Evolutionary conservation across 1,140 invertebrate species (phyloP).

Genomic region (Cydia fagiglandana): DNA sequence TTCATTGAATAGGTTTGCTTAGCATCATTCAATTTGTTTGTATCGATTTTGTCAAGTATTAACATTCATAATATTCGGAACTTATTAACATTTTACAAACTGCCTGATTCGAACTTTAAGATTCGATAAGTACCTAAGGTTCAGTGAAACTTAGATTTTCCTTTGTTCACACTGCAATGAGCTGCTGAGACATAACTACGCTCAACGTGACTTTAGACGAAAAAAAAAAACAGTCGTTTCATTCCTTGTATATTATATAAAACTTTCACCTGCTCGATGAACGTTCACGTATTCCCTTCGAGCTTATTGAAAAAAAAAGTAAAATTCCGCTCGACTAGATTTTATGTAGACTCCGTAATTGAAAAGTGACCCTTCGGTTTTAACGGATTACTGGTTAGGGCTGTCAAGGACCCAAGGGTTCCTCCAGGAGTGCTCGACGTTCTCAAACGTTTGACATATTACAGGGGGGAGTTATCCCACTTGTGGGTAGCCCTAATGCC

Average conservation of each 20-base stretch:
- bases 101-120: no score
- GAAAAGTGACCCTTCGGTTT: constrained; percentile 57
- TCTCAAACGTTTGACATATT: constrained; percentile 46
- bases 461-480: constrained; percentile 44
- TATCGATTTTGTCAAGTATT: no score
- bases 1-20: no score
- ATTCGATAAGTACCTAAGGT: no score
- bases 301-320: constrained; percentile 29
- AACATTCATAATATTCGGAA: no score
- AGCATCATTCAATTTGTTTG: no score
- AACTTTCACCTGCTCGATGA: not conserved
- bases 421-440: constrained; percentile 36
- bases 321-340: constrained; percentile 45
- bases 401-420: constrained; percentile 45
- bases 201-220: no score
- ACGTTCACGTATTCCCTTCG: not conserved
- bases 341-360: constrained; percentile 54
- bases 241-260: not conserved
- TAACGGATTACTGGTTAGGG: constrained; percentile 57
- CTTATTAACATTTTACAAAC: no score
- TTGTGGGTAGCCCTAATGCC: constrained; percentile 25
- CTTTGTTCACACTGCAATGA: no score
- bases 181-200: no score
- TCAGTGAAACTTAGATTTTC: no score
- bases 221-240: not conserved